Evolutionary conservation across 2,888 invertebrate species (phyloP).

Genomic region (Synanthedon myopaeformis): DNA sequence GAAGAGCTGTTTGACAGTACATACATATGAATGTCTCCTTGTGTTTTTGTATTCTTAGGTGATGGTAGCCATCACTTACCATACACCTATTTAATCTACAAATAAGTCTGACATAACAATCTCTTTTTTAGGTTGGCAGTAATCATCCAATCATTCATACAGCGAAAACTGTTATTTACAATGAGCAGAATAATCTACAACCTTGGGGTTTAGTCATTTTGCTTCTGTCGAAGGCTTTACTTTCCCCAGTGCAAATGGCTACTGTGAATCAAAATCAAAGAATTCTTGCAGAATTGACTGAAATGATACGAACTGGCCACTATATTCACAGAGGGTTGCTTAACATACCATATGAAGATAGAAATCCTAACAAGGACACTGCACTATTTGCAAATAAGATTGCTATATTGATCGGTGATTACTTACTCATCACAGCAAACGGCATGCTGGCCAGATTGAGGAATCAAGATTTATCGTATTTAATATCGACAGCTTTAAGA

Average conservation of each 20-base stretch:
- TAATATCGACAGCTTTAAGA: constrained; percentile 83
- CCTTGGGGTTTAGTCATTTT: constrained; percentile 88
- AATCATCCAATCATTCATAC: constrained; percentile 89
- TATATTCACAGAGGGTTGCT: constrained; percentile 78
- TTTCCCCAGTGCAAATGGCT: constrained; percentile 64
- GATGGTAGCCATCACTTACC: too few relatives aligned
- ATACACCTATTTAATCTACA: background rate
- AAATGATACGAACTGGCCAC: constrained; percentile 89
- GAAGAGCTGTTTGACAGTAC: too few relatives aligned
- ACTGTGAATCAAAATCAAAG: constrained; percentile 66
- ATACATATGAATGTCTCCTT: too few relatives aligned
- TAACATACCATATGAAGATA: constrained; percentile 56
- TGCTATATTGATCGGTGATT: constrained; percentile 87
- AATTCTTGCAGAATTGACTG: constrained; percentile 76
- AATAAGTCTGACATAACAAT: background rate
- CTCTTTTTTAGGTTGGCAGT: constrained; percentile 73
- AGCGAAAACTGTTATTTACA: constrained; percentile 83
- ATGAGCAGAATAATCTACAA: constrained; percentile 85
- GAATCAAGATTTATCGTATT: constrained; percentile 79
- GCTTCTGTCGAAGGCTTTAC: constrained; percentile 81
- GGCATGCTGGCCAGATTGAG: constrained; percentile 80
- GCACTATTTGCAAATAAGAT: constrained; percentile 91
- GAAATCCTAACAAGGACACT: constrained; percentile 71
- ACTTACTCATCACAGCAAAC: constrained; percentile 84
- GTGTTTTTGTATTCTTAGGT: too few relatives aligned